Conservation (phyloP, 2,888 invertebrate genomes). For the Tholera decimalis region DNA sequence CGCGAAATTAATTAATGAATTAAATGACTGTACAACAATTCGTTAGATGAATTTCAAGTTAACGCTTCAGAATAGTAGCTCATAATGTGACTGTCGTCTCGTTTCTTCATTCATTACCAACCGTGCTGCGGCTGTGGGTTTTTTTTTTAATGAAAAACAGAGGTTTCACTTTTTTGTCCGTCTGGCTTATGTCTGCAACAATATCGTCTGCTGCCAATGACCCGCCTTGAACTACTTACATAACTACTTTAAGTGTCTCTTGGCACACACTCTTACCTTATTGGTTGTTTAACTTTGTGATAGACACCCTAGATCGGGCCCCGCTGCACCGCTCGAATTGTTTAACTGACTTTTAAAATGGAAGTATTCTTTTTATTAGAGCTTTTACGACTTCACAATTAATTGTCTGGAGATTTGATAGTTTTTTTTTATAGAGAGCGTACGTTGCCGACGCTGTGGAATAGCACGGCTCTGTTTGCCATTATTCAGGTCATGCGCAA, state of each 20-base stretch:
- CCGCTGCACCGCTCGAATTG: conserved; percentile 55
- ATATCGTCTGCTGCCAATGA: conserved; percentile 84
- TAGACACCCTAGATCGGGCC: conserved; percentile 69
- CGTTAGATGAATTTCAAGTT: conserved; percentile 43
- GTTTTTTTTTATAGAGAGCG: conserved; percentile 49
- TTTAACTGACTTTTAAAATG: conserved; percentile 58
- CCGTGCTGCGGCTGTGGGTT: conserved; percentile 57
- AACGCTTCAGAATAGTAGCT: conserved; percentile 44
- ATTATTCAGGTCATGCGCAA: conserved; percentile 59
- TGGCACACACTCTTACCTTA: conserved; percentile 70
- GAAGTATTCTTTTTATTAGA: conserved; percentile 58
- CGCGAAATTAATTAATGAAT: conserved; percentile 50
- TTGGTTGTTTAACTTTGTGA: conserved; percentile 66
- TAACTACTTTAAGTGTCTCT: conserved; percentile 74
- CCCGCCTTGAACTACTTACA: conserved; percentile 89
- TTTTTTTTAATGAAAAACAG: conserved; percentile 79
- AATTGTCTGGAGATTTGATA: conserved; percentile 60
- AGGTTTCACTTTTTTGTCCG: conserved; percentile 90
- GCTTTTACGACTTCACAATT: conserved; percentile 59
- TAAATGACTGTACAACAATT: conserved; percentile 44
- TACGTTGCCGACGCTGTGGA: conserved; percentile 30
- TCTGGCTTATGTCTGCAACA: conserved; percentile 87
- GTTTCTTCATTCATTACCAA: conserved; percentile 65
- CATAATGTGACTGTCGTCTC: conserved; percentile 52
- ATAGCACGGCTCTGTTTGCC: conserved; percentile 33